A percentile compares a stretch with the other conserved stretches of the same genome.
phyloP scores from a whole-genome alignment of 2,797 vertebrate species.

The Adelosebastes latens region DNA sequence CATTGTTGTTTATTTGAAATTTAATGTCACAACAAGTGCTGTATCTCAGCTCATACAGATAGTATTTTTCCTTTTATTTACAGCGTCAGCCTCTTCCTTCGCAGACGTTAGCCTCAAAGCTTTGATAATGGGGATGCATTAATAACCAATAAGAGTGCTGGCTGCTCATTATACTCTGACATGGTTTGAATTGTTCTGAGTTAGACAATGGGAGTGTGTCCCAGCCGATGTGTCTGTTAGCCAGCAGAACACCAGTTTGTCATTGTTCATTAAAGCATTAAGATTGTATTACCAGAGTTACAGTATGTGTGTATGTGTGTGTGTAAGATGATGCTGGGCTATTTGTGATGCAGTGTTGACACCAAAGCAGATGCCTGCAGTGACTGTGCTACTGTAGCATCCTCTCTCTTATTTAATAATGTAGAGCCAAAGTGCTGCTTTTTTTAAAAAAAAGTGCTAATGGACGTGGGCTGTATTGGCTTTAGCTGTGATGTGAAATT shows the following conservation, averaged over 20 bases:
- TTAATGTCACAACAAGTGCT: not conserved
- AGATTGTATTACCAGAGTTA: slow-evolving; percentile 1
- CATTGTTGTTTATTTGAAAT: not conserved
- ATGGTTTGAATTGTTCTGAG: slow-evolving; percentile 4
- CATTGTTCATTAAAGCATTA: slow-evolving; percentile 15
- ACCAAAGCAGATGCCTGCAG: slow-evolving; percentile 55
- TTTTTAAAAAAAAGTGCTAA: slow-evolving; percentile 13
- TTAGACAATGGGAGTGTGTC: not conserved
- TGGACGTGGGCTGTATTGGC: slow-evolving; percentile 3
- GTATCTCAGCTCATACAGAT: not conserved
- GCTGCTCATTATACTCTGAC: slow-evolving; percentile 14
- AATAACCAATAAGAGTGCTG: slow-evolving; percentile 24
- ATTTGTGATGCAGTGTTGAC: slow-evolving; percentile 57
- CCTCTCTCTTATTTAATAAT: slow-evolving; percentile 56
- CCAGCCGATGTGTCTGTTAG: slow-evolving; percentile 7
- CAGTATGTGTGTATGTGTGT: not conserved
- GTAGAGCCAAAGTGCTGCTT: slow-evolving; percentile 31
- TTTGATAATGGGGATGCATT: slow-evolving; percentile 23
- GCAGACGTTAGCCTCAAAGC: not conserved
- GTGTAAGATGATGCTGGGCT: slow-evolving; percentile 25
- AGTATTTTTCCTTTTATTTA: not conserved
- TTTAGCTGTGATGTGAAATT: slow-evolving; percentile 29
- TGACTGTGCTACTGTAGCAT: slow-evolving; percentile 36
- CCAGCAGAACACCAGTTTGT: slow-evolving; percentile 6
- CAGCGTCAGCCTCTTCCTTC: not conserved